Base-by-base conservation (phyloP, 1,140 invertebrate species). In the Drosophila nasuta region DNA sequence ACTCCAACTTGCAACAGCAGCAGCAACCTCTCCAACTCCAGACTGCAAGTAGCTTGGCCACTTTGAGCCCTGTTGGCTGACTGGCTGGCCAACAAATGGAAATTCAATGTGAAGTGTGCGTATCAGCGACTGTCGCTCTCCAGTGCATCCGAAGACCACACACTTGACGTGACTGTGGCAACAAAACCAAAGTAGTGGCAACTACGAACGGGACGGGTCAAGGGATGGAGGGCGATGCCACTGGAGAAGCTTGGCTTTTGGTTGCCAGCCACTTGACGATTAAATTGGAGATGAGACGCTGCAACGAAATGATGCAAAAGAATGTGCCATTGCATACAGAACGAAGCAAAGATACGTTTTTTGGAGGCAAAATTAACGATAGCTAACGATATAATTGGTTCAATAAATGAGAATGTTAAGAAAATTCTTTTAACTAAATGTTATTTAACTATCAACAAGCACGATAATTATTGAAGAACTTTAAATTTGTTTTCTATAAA, bases 21-120 rank as follows among this genome's bases (percentile, higher is more conserved):
- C 15, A n/a, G 15, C 17, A 25, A 3, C 10, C 13, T 17, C 10
- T 15, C 13, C 54, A 57, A 5, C 43, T 25, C 8, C 56, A 45
- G 20, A 25, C 33, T 54, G 38, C 58, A 41, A 54, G 45, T 49
- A 48, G 51, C 63, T 67, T 59, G 54, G 69, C 62, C 69, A 72
- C 69, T 72, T 66, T 66, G 46, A 66, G 62, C 62, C 52, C 62
- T 43, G 52, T 45, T 72, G 38, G 7, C 35, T 38, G 35, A 8
- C 8, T 38, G 35, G 52, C 52, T 41, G 63, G 10, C 46, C 81
- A 83, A 56, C 83, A 83, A 87, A 87, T 87, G 83, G 83, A 87
- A 87, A 87, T 87, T 88, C 83, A 88, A 87, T 83, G 83, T 87
- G 83, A 87, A 88, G 83, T 88, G 83, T 88, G 83, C 83, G 83